Evolutionary conservation across 2,797 vertebrate genomes (phyloP), one percentile per base, ranked within the genome.

Genomic region (Phoxinus dragarum): DNA sequence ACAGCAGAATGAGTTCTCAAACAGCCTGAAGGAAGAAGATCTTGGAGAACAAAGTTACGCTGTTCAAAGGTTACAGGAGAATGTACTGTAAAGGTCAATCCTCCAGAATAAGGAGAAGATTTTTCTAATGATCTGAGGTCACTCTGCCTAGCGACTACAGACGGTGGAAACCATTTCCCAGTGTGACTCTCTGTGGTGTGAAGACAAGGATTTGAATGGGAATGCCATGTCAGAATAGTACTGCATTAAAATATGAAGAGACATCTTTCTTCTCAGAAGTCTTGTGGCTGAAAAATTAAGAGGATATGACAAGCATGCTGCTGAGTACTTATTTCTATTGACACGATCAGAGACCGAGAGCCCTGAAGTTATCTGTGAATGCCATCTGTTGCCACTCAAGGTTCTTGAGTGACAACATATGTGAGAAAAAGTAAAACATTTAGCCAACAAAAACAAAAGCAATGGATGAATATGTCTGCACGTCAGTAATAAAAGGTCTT

Each of bases 261-360:
- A 86, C 87, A 68, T 42, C 38, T 75, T 72, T 77, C 81, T 40
- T 34, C 83, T 82, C 86, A 89, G 73, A 90, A 90, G 75, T 86
- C 89, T 88, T 84, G 27, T 85, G 84, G 85, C 87, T 82, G 56
- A 42, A 84, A 90, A 83, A 85, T 88, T 90, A 85, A 93, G 87
- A 82, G 84, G 88, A 90, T 89, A 86, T 40, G 92, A 92, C 93
- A 92, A 82, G 81, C 85, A 4, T 47, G 86, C 87, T 88, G 80
- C 85, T 16, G 40, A 80, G 88, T 88, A 88, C 61, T 88, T 56
- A 90, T 93, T 90, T 86, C 88, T 92, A 91, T 88, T 91, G 92
- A 92, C 93, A 91, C 88, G 86, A 73, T 83, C 59, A 84, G 87
- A 90, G 82, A 82, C 80, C 73, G 82, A 5, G 82, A 89, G 88